Percentiles rank a stretch among this genome's conserved stretches.
phyloP scores from a whole-genome alignment of 2,888 invertebrate species.

The Mylabris sibirica region DNA sequence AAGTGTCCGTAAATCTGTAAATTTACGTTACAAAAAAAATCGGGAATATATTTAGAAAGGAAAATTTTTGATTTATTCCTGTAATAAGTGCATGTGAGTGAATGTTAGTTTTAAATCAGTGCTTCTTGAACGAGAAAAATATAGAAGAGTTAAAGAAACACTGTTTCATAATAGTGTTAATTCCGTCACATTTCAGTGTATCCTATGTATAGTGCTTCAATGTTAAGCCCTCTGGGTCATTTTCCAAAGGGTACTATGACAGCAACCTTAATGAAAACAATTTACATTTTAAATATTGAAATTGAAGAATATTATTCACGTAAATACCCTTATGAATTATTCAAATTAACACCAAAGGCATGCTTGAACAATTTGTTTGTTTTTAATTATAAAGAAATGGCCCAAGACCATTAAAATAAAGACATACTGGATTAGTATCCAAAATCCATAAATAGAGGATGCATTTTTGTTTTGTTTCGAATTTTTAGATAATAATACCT shows the following conservation, averaged over 20 bases:
- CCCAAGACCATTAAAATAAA: constrained; percentile 45
- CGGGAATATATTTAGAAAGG: no score
- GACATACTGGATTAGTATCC: constrained; percentile 51
- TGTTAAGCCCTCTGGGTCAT: constrained; percentile 1
- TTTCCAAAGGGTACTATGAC: background rate
- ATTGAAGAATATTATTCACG: background rate
- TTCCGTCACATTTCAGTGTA: constrained; percentile 16
- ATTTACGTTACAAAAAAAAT: background rate
- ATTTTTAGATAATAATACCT: constrained; percentile 68
- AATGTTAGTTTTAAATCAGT: background rate
- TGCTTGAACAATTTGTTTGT: background rate
- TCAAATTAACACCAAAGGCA: background rate
- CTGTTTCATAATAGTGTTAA: background rate
- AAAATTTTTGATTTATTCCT: no score
- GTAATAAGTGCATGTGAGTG: background rate
- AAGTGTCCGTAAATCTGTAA: no score
- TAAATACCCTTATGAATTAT: background rate
- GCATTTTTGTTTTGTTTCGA: constrained; percentile 20
- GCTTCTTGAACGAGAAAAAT: background rate
- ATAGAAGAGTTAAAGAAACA: background rate
- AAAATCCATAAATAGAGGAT: constrained; percentile 44
- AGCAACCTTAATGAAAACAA: background rate
- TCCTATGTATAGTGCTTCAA: constrained; percentile 26
- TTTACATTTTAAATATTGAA: constrained; percentile 1
- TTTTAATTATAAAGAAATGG: constrained; percentile 14